Conservation (phyloP, 2,888 invertebrate genomes). For the Harpalus rubripes region DNA sequence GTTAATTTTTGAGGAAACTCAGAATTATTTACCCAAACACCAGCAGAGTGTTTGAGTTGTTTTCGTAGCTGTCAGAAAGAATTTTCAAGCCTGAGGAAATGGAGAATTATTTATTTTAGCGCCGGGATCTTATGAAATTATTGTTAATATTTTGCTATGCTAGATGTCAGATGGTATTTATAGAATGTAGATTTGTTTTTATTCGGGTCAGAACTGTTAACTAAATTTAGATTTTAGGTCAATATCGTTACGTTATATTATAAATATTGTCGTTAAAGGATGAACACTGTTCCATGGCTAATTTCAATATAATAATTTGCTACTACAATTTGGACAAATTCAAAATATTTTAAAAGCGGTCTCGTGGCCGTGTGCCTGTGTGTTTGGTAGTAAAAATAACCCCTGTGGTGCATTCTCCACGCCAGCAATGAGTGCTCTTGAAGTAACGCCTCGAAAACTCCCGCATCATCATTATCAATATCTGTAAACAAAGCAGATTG, state of each 20-base stretch:
- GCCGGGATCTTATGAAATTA: constrained; percentile 15
- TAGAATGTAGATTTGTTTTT: constrained; percentile 51
- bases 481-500: too few relatives aligned
- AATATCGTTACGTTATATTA: constrained; percentile 60
- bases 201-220: constrained; percentile 51
- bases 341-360: too few relatives aligned
- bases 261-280: constrained; percentile 57
- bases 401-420: too few relatives aligned
- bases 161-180: constrained; percentile 23
- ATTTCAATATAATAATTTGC: too few relatives aligned
- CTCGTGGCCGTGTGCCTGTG: too few relatives aligned
- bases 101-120: constrained; percentile 6
- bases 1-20: constrained; percentile 8
- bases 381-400: too few relatives aligned
- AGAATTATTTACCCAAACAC: constrained; percentile 5
- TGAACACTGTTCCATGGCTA: neutral
- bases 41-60: neutral
- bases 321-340: too few relatives aligned
- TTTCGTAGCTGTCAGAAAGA: neutral
- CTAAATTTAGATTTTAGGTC: constrained; percentile 64
- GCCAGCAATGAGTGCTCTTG: too few relatives aligned
- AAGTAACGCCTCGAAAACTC: too few relatives aligned
- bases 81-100: neutral
- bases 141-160: constrained; percentile 22
- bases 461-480: too few relatives aligned